Evolutionary conservation across 2,888 invertebrate species (phyloP), one percentile per base, ranked within the genome.

Genomic region (Sacculina carcini): DNA sequence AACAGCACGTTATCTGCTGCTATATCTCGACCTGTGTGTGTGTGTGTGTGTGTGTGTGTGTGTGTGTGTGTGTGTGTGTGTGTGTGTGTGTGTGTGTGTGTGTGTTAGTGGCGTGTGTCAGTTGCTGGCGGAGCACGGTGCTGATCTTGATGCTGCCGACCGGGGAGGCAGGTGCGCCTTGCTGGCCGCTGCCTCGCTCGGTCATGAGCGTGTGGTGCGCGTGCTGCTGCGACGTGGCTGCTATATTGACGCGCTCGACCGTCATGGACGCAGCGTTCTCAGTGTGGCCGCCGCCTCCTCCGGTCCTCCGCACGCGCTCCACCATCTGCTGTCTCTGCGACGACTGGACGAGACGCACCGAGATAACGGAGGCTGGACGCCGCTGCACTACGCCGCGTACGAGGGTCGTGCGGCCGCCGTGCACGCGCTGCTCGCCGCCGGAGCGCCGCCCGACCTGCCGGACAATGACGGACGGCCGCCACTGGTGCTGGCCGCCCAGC

Each of bases 311-410:
- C 86, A 90, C 10, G 90, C 92, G 1, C n/a, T n/a, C n/a, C n/a
- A n/a, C n/a, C 73, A 83, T 21, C 83, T 85, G 61, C 69, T 94
- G 39, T 69, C 94, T 16, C 89, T 85, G 64, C 72, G 87, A 58
- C 92, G 76, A 60, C 62, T 68, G 54, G 69, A 71, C 59, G 71
- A 71, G 60, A 66, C 68, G 61, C 71, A 71, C 58, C 59, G 69
- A 12, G 94, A 94, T 63, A 89, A 90, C 66, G 83, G 85, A 0
- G 92, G 94, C 0, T 94, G 92, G 94, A 92, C 94, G 1, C 90
- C 96, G 0, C 65, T 96, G 51, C 92, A 94, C 64, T 92, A 94
- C 63, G 81, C 92, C 0, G 85, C 92, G 14, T 92, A 90, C 64
- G 89, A 94, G 70, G 57, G 87, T 12, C 87, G 89, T 63, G 68